Evolutionary conservation across 1,140 invertebrate genomes (phyloP).

Genomic region (Papilio machaon): DNA sequence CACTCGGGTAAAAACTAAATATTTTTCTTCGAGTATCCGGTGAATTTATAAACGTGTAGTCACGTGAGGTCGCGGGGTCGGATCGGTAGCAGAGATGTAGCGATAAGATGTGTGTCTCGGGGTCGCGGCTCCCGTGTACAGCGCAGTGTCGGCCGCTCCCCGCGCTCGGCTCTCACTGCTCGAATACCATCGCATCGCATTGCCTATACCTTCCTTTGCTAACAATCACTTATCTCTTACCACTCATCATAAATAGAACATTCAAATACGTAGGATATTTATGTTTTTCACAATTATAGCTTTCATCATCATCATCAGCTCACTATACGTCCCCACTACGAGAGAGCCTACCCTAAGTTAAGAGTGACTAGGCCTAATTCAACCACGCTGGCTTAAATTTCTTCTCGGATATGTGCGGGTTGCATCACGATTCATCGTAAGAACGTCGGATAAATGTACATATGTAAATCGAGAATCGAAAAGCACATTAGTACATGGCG

Average conservation of each 20-base stretch:
- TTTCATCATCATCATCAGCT: not conserved
- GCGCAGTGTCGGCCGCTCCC: conserved; percentile 59
- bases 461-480: no score
- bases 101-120: conserved; percentile 62
- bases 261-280: no score
- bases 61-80: conserved; percentile 55
- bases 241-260: not conserved
- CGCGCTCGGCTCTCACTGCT: conserved; percentile 17
- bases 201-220: not conserved
- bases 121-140: conserved; percentile 58
- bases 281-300: no score
- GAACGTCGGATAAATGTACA: no score
- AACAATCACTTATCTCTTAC: not conserved
- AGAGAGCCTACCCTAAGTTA: no score
- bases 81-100: conserved; percentile 65
- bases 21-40: not conserved
- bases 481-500: no score
- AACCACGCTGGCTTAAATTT: no score
- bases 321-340: no score
- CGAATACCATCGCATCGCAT: not conserved
- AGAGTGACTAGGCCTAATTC: no score
- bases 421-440: no score
- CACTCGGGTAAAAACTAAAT: no score
- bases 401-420: no score
- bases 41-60: conserved; percentile 26